Percentiles rank a stretch among this genome's conserved stretches.
Evolutionary conservation across 2,888 invertebrate species (phyloP).

Genomic region (Meliscaeva auricollis): DNA sequence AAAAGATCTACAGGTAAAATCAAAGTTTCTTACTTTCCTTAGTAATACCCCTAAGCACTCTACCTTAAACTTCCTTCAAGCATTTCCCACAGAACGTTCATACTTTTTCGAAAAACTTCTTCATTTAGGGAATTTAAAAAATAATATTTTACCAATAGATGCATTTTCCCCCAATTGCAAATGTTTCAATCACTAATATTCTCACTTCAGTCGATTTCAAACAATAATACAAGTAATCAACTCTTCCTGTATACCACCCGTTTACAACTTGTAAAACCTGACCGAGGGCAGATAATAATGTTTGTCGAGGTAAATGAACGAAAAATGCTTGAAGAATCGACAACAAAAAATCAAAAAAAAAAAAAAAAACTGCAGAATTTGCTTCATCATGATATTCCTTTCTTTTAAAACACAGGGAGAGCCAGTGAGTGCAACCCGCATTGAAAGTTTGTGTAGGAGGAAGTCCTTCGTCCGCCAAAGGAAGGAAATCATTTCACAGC

Average conservation of each 20-base stretch:
- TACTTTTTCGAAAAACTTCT: too few species aligned
- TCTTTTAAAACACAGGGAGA: slow-evolving; percentile 28
- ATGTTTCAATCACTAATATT: neutral
- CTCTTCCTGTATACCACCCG: slow-evolving; percentile 4
- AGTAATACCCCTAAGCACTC: too few species aligned
- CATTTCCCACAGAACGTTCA: too few species aligned
- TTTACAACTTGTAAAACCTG: slow-evolving; percentile 41
- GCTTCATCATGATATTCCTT: slow-evolving; percentile 63
- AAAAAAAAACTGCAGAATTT: slow-evolving; percentile 39
- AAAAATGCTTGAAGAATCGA: neutral
- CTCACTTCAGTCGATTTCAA: slow-evolving; percentile 5
- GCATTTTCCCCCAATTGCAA: too few species aligned
- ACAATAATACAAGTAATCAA: slow-evolving; percentile 24
- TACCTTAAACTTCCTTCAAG: too few species aligned
- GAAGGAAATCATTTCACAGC: slow-evolving; percentile 76
- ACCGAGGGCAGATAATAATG: slow-evolving; percentile 56
- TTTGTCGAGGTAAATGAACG: slow-evolving; percentile 64
- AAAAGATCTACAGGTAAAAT: too few species aligned
- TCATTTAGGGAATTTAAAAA: too few species aligned
- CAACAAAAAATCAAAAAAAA: too few species aligned
- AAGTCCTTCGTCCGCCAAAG: slow-evolving; percentile 48
- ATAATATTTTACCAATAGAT: too few species aligned
- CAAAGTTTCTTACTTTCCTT: too few species aligned
- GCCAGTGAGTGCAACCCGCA: neutral
- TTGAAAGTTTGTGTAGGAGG: slow-evolving; percentile 19